These are phyloP conservation scores for Camponotus pennsylvanicus DNA, from an alignment of 1,140 invertebrate genomes.

Conservation along the genomic window DNA sequence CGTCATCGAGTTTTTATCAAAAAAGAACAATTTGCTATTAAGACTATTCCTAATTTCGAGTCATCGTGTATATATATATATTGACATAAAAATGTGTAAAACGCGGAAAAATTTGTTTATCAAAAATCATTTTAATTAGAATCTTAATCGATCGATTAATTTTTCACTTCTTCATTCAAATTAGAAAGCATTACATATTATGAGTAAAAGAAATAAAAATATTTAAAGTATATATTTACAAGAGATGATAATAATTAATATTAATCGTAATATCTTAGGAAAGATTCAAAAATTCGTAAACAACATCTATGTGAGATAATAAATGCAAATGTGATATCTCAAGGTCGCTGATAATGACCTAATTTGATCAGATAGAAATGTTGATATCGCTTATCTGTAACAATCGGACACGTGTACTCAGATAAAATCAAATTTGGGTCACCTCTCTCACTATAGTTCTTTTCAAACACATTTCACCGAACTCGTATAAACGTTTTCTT, in stretches of 20 bases:
- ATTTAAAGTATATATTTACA: too few species aligned
- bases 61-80: too few species aligned
- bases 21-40: not conserved
- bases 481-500: too few species aligned
- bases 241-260: not conserved
- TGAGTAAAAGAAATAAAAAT: not conserved
- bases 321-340: not conserved
- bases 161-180: not conserved
- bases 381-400: slow-evolving; percentile 2
- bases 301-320: not conserved
- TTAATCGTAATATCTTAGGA: not conserved
- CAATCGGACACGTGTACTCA: not conserved
- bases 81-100: too few species aligned
- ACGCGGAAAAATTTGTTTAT: not conserved
- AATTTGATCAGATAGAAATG: not conserved
- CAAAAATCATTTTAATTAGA: not conserved
- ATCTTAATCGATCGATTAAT: not conserved
- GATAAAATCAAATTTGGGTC: not conserved
- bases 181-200: too few species aligned
- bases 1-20: slow-evolving; percentile 2
- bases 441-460: not conserved
- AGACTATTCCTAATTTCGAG: not conserved
- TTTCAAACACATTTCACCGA: not conserved
- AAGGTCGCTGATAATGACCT: not conserved
- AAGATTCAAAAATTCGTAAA: not conserved